Evolutionary conservation across 1,140 invertebrate species (phyloP).

Genomic region (Psix sp.): DNA sequence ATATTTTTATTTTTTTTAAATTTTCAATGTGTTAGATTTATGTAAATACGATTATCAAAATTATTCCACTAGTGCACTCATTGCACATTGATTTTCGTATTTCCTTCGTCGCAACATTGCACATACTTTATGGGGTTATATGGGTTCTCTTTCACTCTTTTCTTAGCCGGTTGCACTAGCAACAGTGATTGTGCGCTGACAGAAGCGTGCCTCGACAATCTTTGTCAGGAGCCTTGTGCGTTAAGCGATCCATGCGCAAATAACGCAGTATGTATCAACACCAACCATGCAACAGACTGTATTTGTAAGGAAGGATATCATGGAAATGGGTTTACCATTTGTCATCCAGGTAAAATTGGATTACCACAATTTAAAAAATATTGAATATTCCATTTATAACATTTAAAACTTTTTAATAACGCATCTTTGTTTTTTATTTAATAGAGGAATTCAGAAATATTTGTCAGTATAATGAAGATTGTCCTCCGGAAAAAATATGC

Average conservation of each 20-base stretch:
- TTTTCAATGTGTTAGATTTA: conserved; percentile 1
- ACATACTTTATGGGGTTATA: conserved; percentile 72
- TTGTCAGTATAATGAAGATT: conserved; percentile 94
- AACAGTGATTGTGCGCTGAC: conserved; percentile 88
- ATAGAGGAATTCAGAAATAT: conserved; percentile 82
- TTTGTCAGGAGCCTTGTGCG: conserved; percentile 89
- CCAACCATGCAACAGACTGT: conserved; percentile 91
- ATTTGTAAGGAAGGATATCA: conserved; percentile 89
- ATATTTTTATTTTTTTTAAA: no score
- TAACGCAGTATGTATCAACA: conserved; percentile 91
- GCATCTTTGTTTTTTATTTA: conserved; percentile 67
- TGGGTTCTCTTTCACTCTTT: conserved; percentile 75
- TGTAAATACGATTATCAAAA: conserved; percentile 52
- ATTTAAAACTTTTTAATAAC: not conserved
- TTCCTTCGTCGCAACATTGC: conserved; percentile 48
- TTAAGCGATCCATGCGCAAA: conserved; percentile 88
- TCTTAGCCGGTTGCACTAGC: conserved; percentile 86
- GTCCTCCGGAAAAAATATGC: conserved; percentile 87
- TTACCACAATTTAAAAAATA: conserved; percentile 3
- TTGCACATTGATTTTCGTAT: conserved; percentile 58
- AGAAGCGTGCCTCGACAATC: conserved; percentile 87
- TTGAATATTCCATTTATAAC: no score
- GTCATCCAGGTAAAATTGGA: conserved; percentile 82
- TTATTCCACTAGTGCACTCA: conserved; percentile 45
- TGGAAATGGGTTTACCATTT: conserved; percentile 89